Evolutionary conservation across 2,888 invertebrate genomes (phyloP).

Genomic region (Junonia oenone): DNA sequence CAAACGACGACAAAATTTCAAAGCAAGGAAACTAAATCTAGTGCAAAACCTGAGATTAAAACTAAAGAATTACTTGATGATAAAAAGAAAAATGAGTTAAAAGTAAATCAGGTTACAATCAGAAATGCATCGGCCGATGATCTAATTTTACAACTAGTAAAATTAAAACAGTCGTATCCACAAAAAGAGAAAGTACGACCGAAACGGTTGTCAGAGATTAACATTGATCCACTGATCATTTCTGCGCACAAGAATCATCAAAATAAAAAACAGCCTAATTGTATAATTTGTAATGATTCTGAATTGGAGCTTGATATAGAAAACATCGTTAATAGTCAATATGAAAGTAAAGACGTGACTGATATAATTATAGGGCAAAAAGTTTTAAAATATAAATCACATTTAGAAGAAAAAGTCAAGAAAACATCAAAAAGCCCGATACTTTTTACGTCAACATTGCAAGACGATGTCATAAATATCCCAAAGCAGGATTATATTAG

Average conservation of each 20-base stretch:
- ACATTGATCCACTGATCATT: slow-evolving; percentile 18
- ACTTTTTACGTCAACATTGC: slow-evolving; percentile 37
- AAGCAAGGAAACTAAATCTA: slow-evolving; percentile 10
- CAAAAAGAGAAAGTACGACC: slow-evolving; percentile 13
- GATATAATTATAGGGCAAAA: slow-evolving; percentile 50
- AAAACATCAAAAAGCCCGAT: slow-evolving; percentile 32
- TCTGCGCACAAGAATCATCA: slow-evolving; percentile 25
- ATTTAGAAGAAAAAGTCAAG: slow-evolving; percentile 26
- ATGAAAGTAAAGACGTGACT: slow-evolving; percentile 19
- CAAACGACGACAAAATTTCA: slow-evolving; percentile 18
- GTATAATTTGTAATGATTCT: slow-evolving; percentile 37
- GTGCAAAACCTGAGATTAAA: slow-evolving; percentile 11
- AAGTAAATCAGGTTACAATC: slow-evolving; percentile 37
- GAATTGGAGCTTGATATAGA: slow-evolving; percentile 40
- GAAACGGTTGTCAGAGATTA: slow-evolving; percentile 26
- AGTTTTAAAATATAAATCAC: slow-evolving; percentile 41
- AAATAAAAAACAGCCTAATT: slow-evolving; percentile 21
- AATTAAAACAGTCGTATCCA: slow-evolving; percentile 36
- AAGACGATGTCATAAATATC: slow-evolving; percentile 19
- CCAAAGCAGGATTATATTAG: not conserved
- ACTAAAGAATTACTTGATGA: slow-evolving; percentile 22
- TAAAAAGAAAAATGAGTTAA: slow-evolving; percentile 33
- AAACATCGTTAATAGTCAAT: slow-evolving; percentile 29
- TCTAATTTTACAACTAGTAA: slow-evolving; percentile 39
- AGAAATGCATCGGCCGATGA: slow-evolving; percentile 36